Base-by-base conservation (phyloP, 2,888 invertebrate species). In the Dioctria rufipes region DNA sequence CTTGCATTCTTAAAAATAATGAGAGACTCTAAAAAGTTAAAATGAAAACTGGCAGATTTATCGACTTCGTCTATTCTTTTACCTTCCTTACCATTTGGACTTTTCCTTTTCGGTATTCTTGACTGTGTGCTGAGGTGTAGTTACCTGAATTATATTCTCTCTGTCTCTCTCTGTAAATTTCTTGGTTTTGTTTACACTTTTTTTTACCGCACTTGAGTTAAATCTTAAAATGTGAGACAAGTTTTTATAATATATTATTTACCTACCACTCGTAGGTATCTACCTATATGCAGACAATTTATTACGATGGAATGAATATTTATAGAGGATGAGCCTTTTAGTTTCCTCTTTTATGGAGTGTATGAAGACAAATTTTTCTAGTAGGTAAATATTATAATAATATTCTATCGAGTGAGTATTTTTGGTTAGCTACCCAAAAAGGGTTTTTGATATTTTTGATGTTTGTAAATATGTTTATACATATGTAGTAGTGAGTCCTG, bases 1-100 rank as follows among this genome's bases (percentile, higher is more conserved):
- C 78, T 58, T 78, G 67, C 67, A 69, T 67, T 80, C 79, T 80
- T 49, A 46, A 79, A 69, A 69, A 43, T 69, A 79, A 69, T 79
- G 69, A 71, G 43, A 71, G 63, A 39, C 46, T 8, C 25, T 25
- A 25, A 25, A 13, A 77, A 63, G 63, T 49, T 63, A 63, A 77
- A 49, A 77, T 77, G 77, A 77, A 77, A 77, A 63, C n/a, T 49
- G 77, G 46, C 77, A 77, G 77, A 77, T 77, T 77, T 63, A 77
- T 51, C 77, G 61, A 73, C 58, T 60, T 43, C 63, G 63, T 63
- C 63, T 77, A 37, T 61, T 61, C 77, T 49, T 49, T 25, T 25
- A 25, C 25, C 25, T 25, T 25, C 25, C 25, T 25, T 46, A 25
- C 77, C 63, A 49, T 61, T 9, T 9, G 63, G 42, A 13, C 2